Evolutionary conservation across 1,140 invertebrate genomes (phyloP).

Genomic region (Sitobion miscanthi): DNA sequence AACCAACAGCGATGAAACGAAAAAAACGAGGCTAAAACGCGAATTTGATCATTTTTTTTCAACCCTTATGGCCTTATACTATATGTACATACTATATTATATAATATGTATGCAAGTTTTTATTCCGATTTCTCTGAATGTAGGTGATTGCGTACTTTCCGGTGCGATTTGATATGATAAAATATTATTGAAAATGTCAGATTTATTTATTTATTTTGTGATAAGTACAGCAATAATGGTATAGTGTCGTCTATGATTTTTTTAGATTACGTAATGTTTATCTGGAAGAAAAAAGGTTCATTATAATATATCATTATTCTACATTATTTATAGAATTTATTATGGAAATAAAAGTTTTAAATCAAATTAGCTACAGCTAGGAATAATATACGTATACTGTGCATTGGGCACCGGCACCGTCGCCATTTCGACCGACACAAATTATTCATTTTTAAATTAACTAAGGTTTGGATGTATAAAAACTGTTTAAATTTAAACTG

Average conservation of each 20-base stretch:
- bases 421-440: background rate
- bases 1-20: background rate
- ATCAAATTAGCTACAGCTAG: background rate
- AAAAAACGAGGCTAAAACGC: background rate
- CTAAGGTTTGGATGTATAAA: background rate
- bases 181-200: background rate
- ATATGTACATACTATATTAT: background rate
- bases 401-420: background rate
- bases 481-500: background rate
- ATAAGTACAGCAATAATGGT: no score
- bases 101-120: background rate
- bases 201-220: background rate
- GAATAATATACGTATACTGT: background rate
- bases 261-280: background rate
- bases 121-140: background rate
- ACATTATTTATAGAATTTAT: background rate
- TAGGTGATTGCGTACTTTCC: background rate
- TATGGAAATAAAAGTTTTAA: background rate
- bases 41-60: background rate
- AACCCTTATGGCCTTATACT: background rate
- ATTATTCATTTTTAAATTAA: conserved; percentile 15
- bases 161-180: background rate
- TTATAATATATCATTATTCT: background rate
- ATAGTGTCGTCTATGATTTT: background rate
- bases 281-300: background rate